A percentile compares a stretch with the other conserved stretches of the same genome.
Evolutionary conservation across 2,113 vertebrate species (phyloP).

Genomic region (Cisticola juncidis): DNA sequence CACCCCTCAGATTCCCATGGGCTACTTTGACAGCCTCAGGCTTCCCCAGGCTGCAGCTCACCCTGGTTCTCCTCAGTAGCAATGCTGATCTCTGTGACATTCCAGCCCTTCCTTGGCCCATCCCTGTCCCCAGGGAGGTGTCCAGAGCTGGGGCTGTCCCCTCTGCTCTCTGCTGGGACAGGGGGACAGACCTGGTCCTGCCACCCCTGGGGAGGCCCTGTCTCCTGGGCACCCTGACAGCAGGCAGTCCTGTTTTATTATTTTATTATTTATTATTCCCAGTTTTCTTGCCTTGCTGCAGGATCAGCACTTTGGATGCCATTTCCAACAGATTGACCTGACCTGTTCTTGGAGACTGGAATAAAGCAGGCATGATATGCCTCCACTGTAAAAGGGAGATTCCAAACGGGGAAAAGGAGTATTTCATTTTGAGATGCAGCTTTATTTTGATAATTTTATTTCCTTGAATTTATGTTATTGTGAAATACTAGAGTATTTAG

Average conservation of each 20-base stretch:
- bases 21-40: background rate
- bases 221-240: no score
- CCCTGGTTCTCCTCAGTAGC: background rate
- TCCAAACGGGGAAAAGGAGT: background rate
- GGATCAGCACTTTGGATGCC: background rate
- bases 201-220: rapidly evolving
- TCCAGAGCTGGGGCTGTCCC: background rate
- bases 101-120: background rate
- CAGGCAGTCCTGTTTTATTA: background rate
- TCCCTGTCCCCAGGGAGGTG: background rate
- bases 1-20: background rate
- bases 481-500: background rate
- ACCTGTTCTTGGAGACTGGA: background rate
- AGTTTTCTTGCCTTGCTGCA: background rate
- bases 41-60: background rate
- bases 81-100: background rate
- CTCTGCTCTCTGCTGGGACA: rapidly evolving
- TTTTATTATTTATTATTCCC: no score
- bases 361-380: background rate
- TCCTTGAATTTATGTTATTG: background rate
- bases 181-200: background rate
- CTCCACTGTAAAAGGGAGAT: background rate
- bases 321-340: background rate
- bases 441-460: background rate
- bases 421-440: background rate